These are phyloP conservation scores for Thalassophryne amazonica DNA, from an alignment of 2,797 vertebrate genomes.

Conservation along the genomic window DNA sequence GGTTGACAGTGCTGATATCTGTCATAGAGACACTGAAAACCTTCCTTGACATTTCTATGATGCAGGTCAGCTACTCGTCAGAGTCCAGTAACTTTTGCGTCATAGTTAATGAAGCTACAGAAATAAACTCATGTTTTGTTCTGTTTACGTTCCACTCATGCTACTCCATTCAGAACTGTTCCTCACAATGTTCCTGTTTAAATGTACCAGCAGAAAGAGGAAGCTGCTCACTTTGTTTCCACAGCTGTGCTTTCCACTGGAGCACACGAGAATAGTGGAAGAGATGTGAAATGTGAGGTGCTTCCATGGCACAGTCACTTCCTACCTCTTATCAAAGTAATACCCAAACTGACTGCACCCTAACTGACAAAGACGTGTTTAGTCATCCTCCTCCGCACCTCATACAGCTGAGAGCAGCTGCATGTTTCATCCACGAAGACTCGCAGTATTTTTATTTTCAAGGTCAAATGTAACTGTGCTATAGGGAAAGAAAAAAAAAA, in stretches of 20 bases:
- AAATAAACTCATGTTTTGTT: slow-evolving; percentile 19
- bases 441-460: slow-evolving; percentile 1
- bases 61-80: not conserved
- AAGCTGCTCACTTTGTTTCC: not conserved
- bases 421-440: not conserved
- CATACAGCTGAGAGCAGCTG: not conserved
- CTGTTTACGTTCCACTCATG: not conserved
- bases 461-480: not conserved
- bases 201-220: not conserved
- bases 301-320: too few relatives aligned
- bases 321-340: slow-evolving; percentile 13
- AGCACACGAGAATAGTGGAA: not conserved
- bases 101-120: slow-evolving; percentile 18
- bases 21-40: slow-evolving; percentile 9
- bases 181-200: slow-evolving; percentile 33
- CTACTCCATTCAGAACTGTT: slow-evolving; percentile 14
- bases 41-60: slow-evolving; percentile 4
- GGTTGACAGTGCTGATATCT: not conserved
- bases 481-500: too few relatives aligned
- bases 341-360: slow-evolving; percentile 5
- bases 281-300: not conserved
- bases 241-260: not conserved
- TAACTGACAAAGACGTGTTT: slow-evolving; percentile 4
- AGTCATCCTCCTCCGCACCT: slow-evolving; percentile 15
- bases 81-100: not conserved